phyloP scores from a whole-genome alignment of 1,140 invertebrate genomes.

The Tigriopus japonicus region DNA sequence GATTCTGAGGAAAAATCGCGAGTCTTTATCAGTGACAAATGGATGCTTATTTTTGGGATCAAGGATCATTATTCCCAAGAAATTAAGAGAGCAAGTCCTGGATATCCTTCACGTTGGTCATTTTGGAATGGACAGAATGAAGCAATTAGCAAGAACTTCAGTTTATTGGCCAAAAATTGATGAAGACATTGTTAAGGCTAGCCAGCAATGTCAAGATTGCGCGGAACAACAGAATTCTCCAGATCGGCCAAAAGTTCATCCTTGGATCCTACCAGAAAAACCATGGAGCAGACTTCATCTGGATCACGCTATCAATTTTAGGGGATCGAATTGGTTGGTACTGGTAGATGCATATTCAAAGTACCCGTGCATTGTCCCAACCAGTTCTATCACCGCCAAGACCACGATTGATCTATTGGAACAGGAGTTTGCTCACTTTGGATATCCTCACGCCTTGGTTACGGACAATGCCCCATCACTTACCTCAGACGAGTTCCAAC shows the following conservation, averaged over 20 bases:
- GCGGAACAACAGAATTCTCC: not conserved
- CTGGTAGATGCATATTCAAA: constrained; percentile 29
- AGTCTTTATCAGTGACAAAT: too few species aligned
- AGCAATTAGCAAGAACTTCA: too few species aligned
- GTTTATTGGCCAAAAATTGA: too few species aligned
- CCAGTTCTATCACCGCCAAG: not conserved
- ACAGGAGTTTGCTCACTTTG: constrained; percentile 1
- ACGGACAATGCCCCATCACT: not conserved
- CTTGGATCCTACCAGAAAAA: constrained; percentile 17
- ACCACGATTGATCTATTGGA: constrained; percentile 1
- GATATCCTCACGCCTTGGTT: not conserved
- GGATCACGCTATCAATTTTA: constrained; percentile 27
- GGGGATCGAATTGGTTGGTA: constrained; percentile 22
- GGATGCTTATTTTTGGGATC: too few species aligned
- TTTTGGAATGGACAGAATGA: too few species aligned
- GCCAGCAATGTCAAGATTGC: too few species aligned
- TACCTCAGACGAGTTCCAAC: not conserved
- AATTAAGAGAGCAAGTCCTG: too few species aligned
- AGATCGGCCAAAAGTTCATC: constrained; percentile 11
- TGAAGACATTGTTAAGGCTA: too few species aligned
- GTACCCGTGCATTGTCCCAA: constrained; percentile 24
- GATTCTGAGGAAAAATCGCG: too few species aligned
- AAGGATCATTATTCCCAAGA: too few species aligned
- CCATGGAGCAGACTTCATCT: constrained; percentile 24
- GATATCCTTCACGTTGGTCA: too few species aligned